phyloP scores from a whole-genome alignment of 92 coral and sea anemone genomes.

The Micromussa lordhowensis region DNA sequence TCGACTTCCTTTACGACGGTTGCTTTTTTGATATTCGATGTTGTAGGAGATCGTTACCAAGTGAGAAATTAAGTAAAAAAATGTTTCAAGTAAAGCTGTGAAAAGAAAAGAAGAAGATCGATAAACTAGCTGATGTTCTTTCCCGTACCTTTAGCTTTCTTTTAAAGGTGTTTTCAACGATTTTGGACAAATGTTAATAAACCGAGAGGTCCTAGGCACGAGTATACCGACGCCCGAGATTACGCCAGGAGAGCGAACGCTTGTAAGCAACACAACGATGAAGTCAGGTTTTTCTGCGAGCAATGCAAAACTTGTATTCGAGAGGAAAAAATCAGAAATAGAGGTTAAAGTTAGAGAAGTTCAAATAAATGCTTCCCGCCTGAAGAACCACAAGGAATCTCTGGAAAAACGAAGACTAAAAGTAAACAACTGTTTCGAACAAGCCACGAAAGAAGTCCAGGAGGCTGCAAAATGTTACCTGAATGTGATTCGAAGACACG shows the following conservation, averaged over 20 bases:
- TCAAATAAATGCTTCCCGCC: neutral
- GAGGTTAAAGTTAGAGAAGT: neutral
- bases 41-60: too few relatives aligned
- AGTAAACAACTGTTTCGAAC: constrained; percentile 4
- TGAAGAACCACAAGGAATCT: neutral
- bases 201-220: neutral
- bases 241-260: neutral
- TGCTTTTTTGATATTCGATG: too few relatives aligned
- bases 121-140: too few relatives aligned
- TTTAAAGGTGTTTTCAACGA: too few relatives aligned
- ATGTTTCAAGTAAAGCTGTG: too few relatives aligned
- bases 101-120: too few relatives aligned
- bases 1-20: too few relatives aligned
- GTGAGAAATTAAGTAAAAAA: too few relatives aligned
- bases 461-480: neutral
- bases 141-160: too few relatives aligned
- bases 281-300: constrained; percentile 37
- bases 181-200: too few relatives aligned
- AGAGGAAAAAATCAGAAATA: constrained; percentile 10
- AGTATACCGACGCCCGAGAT: neutral
- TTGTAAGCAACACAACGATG: constrained; percentile 46
- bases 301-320: constrained; percentile 30
- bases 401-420: neutral
- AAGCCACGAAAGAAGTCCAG: constrained; percentile 4
- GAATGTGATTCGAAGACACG: constrained; percentile 7